These are phyloP conservation scores for Oryzias celebensis DNA, from an alignment of 2,113 vertebrate species.

Conservation along the genomic window DNA sequence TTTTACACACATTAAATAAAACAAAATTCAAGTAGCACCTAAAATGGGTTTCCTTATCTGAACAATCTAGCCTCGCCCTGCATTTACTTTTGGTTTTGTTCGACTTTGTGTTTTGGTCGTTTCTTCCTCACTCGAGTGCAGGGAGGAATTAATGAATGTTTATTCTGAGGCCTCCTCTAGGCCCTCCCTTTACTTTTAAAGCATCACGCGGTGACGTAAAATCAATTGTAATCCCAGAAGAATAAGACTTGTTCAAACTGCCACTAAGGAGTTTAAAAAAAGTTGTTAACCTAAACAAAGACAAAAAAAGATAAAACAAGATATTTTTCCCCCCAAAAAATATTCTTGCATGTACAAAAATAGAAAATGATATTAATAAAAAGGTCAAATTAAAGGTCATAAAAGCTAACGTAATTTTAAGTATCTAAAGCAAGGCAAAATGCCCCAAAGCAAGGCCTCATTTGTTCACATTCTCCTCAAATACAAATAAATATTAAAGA, in stretches of 20 bases:
- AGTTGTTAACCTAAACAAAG: constrained; percentile 21
- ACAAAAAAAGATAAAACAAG: not conserved
- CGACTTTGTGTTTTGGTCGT: constrained; percentile 38
- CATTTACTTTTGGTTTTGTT: constrained; percentile 30
- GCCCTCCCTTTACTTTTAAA: constrained; percentile 73
- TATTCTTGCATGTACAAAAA: not conserved
- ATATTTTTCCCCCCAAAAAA: not conserved
- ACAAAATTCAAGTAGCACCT: constrained; percentile 56
- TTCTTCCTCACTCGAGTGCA: constrained; percentile 50
- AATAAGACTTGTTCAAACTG: constrained; percentile 81
- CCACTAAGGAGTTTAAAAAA: constrained; percentile 63
- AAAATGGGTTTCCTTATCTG: constrained; percentile 42
- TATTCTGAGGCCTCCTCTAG: constrained; percentile 77
- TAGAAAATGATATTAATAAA: no score
- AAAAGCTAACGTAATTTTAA: constrained; percentile 46
- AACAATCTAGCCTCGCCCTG: constrained; percentile 15
- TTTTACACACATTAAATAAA: constrained; percentile 44
- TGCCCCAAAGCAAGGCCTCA: constrained; percentile 35
- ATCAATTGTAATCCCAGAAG: constrained; percentile 78
- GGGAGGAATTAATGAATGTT: constrained; percentile 79
- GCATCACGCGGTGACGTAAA: constrained; percentile 76
- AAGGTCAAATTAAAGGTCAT: not conserved
- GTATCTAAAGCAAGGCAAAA: constrained; percentile 25
- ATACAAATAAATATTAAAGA: constrained; percentile 18
- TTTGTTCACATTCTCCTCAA: constrained; percentile 55